Conservation (phyloP, 2,797 vertebrate genomes). For the Darevskia nairensis region DNA sequence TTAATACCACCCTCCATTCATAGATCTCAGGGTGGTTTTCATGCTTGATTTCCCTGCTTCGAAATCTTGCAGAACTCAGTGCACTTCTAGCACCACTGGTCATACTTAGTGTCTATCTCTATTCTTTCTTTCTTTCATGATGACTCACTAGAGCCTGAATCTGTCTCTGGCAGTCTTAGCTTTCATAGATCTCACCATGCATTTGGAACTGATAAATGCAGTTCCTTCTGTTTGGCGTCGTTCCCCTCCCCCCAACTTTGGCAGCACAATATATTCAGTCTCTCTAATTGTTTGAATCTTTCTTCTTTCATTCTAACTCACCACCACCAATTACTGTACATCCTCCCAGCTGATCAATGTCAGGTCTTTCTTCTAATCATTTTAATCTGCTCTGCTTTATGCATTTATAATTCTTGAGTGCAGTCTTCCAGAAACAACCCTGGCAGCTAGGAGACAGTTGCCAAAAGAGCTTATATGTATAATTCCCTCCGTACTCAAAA, state of each 20-base stretch:
- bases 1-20: too few relatives aligned
- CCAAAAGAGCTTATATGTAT: neutral
- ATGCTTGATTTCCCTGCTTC: neutral
- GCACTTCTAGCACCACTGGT: neutral
- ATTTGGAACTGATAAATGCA: slow-evolving; percentile 1
- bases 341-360: neutral
- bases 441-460: neutral
- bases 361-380: slow-evolving; percentile 19
- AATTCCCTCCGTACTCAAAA: neutral
- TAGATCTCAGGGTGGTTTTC: too few relatives aligned
- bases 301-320: slow-evolving; percentile 9
- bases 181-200: neutral
- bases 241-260: neutral
- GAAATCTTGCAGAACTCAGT: neutral
- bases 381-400: neutral
- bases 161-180: neutral
- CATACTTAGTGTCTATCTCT: neutral
- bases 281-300: slow-evolving; percentile 8
- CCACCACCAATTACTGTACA: slow-evolving; percentile 10
- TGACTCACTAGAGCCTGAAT: neutral
- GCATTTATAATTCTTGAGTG: slow-evolving; percentile 16
- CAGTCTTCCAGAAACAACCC: slow-evolving; percentile 4
- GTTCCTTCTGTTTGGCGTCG: neutral
- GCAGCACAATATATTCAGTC: neutral
- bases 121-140: neutral